Conservation (phyloP, 2,797 vertebrate species). For the Sebastolobus alascanus region DNA sequence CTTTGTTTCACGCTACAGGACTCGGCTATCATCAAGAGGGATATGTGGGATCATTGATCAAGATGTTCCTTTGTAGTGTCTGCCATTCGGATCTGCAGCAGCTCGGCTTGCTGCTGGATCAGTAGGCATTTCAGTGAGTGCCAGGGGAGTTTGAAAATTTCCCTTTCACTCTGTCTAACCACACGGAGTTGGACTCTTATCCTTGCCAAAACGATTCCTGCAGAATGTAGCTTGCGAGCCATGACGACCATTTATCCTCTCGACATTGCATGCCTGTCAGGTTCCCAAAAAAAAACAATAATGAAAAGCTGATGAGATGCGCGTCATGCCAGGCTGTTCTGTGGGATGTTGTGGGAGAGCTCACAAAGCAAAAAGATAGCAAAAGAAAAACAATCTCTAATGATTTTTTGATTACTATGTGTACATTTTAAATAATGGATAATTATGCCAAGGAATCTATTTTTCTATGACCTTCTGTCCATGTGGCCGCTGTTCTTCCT, state of each 20-base stretch:
- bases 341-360: conserved; percentile 17
- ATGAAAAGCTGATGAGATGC: conserved; percentile 42
- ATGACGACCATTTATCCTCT: conserved; percentile 10
- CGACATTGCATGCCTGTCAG: conserved; percentile 26
- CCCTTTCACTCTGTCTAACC: conserved; percentile 13
- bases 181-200: conserved; percentile 15
- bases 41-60: conserved; percentile 15
- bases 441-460: not conserved
- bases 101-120: conserved; percentile 19
- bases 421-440: not conserved
- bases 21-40: not conserved
- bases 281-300: conserved; percentile 35
- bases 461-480: conserved; percentile 4
- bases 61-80: conserved; percentile 11
- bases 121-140: conserved; percentile 1
- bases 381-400: conserved; percentile 6
- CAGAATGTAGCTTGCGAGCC: conserved; percentile 26
- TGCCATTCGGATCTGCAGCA: conserved; percentile 18
- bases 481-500: not conserved
- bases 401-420: conserved; percentile 25
- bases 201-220: conserved; percentile 18
- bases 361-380: not conserved
- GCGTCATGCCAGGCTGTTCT: conserved; percentile 25
- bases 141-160: conserved; percentile 14
- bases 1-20: conserved; percentile 15